Base-by-base conservation (phyloP, 2,113 vertebrate species). In the Corythoichthys intestinalis region DNA sequence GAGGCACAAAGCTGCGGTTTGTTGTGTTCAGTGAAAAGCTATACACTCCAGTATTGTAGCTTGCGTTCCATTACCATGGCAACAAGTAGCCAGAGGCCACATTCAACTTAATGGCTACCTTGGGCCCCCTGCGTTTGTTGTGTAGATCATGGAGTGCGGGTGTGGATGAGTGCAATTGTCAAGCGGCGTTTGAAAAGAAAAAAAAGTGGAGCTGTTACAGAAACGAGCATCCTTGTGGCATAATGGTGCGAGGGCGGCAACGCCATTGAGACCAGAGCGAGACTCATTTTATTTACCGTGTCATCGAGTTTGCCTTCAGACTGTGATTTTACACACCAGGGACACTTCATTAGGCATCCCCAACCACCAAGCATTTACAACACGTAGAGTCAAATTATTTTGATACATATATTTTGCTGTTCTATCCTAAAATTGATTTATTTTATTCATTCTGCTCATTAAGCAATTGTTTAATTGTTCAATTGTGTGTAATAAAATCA, bases 31-130 rank as follows among this genome's bases (percentile, higher is more conserved):
- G 49, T 66, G n/a, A 79, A 68, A 46, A 28, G n/a, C 2, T 11
- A 28, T 20, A 11, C 34, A 7, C 56, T 5, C 39, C 73, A 6
- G 34, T 61, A 52, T 66, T 63, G 74, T 63, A 70, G 52, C 59
- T 68, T 59, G 61, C 69, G 78, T 50, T 20, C 65, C 52, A 73
- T 88, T 34, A 17, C 81, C 79, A 88, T 84, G 86, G 84, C 65
- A 83, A 88, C 86, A 2, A 4, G 39, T 50, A 69, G 70, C 77
- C 67, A 72, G 66, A 67, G 67, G 81, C 77, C 68, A 78, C 79
- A 81, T 81, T 79, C 73, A 74, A 75, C 67, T 76, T 84, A 79
- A 85, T 83, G 71, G 77, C 75, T 83, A 75, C 80, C 78, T 72
- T 50, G 80, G 80, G 84, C 72, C 76, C 72, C 68, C 68, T 49